Base-by-base conservation (phyloP, 2,113 vertebrate genomes). In the Melanotaenia duboulayi region DNA sequence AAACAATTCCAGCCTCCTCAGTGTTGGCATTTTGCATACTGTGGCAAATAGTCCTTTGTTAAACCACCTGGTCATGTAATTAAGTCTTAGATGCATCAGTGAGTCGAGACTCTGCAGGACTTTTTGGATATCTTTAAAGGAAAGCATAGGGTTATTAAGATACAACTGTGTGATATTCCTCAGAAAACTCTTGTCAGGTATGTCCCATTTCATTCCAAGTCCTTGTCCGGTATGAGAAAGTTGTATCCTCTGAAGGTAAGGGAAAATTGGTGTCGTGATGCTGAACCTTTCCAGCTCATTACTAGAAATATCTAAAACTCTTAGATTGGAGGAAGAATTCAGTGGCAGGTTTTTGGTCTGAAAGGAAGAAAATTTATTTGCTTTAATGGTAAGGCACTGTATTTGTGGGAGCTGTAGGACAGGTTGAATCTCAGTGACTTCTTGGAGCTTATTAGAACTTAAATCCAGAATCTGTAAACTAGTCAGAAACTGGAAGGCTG, bases 211-310 rank as follows among this genome's bases (percentile, higher is more conserved):
- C 6, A 63, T 0, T 0, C 5, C 22, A 2, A 11, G 0, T 1
- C 5, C 4, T 0, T 10, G 11, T 44, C 42, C 10, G 32, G 10
- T 4, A 0, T 0, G 0, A 20, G 23, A 59, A 35, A 80, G 0
- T 7, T 67, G 28, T 7, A 77, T n/a, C 0, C 0, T 28, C 22
- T 76, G 19, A 11, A 83, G 67, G 11, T 59, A 49, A 68, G 81
- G 72, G 58, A 83, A 83, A 24, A 72, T 46, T 2, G 28, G 37
- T 44, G 54, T 64, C 3, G 76, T 71, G 68, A 83, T 83, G 25
- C 76, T 75, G 46, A 83, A 71, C 23, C 14, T 67, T 14, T 51
- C 25, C n/a, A 83, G 52, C 3, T 20, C 3, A 7, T 4, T 28
- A 7, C 4, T 0, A 16, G 54, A 40, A 37, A 79, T 11, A 50